phyloP scores from a whole-genome alignment of 2,888 invertebrate genomes.

The Asteroscopus sphinx region DNA sequence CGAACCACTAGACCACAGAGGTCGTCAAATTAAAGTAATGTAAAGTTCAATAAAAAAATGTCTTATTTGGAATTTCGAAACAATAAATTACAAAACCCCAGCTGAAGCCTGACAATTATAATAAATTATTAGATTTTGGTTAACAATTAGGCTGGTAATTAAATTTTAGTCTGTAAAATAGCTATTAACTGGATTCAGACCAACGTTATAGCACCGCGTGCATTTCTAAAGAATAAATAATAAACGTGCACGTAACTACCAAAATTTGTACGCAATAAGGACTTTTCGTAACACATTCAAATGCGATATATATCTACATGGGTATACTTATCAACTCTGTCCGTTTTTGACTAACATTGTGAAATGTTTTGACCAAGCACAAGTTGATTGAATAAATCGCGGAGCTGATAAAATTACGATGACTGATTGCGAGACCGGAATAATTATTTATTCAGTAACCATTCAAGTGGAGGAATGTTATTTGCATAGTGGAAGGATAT shows the following conservation, averaged over 20 bases:
- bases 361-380: constrained; percentile 62
- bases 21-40: too few relatives aligned
- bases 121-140: too few relatives aligned
- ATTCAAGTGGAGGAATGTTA: constrained; percentile 19
- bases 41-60: too few relatives aligned
- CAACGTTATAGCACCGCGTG: not conserved
- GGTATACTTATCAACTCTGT: constrained; percentile 54
- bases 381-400: constrained; percentile 63
- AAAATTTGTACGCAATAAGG: constrained; percentile 48
- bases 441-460: constrained; percentile 40
- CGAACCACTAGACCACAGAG: too few relatives aligned
- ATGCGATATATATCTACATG: constrained; percentile 58
- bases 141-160: too few relatives aligned
- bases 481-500: constrained; percentile 45
- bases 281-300: constrained; percentile 61
- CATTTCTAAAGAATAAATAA: constrained; percentile 22
- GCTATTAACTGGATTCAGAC: not conserved
- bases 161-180: not conserved
- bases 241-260: constrained; percentile 24
- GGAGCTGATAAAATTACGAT: constrained; percentile 45
- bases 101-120: too few relatives aligned
- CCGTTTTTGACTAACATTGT: constrained; percentile 65
- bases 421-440: constrained; percentile 43
- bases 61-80: too few relatives aligned
- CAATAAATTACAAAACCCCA: too few relatives aligned